Evolutionary conservation across 1,140 invertebrate species (phyloP).

Genomic region (Monochamus saltuarius): DNA sequence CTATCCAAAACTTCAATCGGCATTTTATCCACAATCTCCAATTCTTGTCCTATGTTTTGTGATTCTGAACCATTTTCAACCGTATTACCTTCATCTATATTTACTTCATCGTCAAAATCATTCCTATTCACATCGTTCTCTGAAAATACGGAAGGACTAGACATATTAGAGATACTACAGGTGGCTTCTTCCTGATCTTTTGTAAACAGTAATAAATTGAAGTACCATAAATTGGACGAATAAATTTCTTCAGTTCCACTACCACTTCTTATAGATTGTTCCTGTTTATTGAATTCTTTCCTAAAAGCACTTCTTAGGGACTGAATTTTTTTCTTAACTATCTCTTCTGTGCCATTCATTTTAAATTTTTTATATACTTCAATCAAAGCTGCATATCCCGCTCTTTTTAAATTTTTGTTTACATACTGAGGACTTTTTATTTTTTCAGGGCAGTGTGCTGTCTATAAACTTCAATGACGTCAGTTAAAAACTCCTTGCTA

Average conservation of each 20-base stretch:
- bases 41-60: neutral
- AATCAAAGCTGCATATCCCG: neutral
- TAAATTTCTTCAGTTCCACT: conserved; percentile 14
- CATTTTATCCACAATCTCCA: neutral
- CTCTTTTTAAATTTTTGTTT: conserved; percentile 13
- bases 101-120: no score
- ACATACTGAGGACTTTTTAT: conserved; percentile 11
- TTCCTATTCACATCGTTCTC: no score
- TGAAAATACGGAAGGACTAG: no score
- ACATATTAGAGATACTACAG: neutral
- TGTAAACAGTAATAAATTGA: conserved; percentile 11
- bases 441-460: conserved; percentile 15
- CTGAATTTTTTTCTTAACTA: conserved; percentile 16
- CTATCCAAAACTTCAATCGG: neutral
- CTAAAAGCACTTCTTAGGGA: conserved; percentile 7
- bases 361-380: conserved; percentile 4
- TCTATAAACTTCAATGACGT: conserved; percentile 20
- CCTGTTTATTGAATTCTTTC: conserved; percentile 15
- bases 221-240: conserved; percentile 16
- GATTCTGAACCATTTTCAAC: neutral
- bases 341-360: neutral
- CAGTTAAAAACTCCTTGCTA: conserved; percentile 14
- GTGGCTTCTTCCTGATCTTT: conserved; percentile 2
- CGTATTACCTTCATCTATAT: neutral
- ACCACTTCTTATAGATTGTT: conserved; percentile 7